Evolutionary conservation across 2,888 invertebrate species (phyloP).

Genomic region (Bedellia somnulentella): DNA sequence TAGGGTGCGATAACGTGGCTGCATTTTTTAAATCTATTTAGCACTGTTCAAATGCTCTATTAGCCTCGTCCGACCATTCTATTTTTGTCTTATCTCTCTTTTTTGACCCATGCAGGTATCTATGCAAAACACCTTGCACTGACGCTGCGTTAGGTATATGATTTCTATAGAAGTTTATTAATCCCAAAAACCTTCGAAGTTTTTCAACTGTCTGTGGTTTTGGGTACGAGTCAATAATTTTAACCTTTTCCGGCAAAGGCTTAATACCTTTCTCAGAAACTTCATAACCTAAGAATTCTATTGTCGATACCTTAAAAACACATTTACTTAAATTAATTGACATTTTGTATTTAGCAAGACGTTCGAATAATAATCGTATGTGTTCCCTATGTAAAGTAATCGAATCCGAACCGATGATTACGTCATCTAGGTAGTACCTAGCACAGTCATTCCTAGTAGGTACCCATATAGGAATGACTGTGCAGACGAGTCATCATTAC

Average conservation of each 20-base stretch:
- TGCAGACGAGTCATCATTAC: neutral
- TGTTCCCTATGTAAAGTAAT: neutral
- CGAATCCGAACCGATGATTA: neutral
- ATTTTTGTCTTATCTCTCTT: slow-evolving; percentile 8
- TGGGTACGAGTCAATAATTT: slow-evolving; percentile 8
- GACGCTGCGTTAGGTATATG: slow-evolving; percentile 5
- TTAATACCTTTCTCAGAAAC: slow-evolving; percentile 68
- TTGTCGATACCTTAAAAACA: neutral
- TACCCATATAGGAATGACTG: no score
- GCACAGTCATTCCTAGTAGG: no score
- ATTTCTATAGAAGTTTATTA: slow-evolving; percentile 8
- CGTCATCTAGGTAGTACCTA: slow-evolving; percentile 1
- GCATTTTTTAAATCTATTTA: slow-evolving; percentile 4
- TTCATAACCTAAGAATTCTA: slow-evolving; percentile 28
- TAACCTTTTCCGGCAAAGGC: slow-evolving; percentile 8
- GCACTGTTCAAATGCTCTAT: slow-evolving; percentile 6
- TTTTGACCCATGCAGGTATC: slow-evolving; percentile 5
- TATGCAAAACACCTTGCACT: slow-evolving; percentile 5
- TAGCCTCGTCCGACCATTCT: slow-evolving; percentile 5
- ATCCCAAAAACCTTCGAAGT: slow-evolving; percentile 9
- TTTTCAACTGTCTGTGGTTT: slow-evolving; percentile 9
- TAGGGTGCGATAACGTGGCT: slow-evolving; percentile 11
- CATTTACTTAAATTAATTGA: slow-evolving; percentile 4
- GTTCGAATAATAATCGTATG: neutral
- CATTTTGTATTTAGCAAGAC: neutral